These are phyloP conservation scores for Lagopus leucura DNA, from an alignment of 2,113 vertebrate species.

Conservation along the genomic window DNA sequence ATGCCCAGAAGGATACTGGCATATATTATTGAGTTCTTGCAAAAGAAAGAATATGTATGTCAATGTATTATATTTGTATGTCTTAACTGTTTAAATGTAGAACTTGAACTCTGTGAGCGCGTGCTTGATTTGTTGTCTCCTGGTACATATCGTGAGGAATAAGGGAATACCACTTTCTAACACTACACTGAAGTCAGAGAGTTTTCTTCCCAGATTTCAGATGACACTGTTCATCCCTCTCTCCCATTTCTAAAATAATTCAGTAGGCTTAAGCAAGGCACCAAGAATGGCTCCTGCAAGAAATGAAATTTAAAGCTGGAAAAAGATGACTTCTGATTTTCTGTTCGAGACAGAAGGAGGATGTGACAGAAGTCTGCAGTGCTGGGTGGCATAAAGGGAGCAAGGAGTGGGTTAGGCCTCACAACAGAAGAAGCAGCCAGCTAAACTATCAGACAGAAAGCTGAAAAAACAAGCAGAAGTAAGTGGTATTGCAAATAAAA, in stretches of 20 bases:
- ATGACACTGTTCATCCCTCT: neutral
- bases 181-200: too few species aligned
- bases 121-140: too few species aligned
- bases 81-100: too few species aligned
- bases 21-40: too few species aligned
- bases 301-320: neutral
- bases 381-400: neutral
- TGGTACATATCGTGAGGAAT: too few species aligned
- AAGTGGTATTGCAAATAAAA: neutral
- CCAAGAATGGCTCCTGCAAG: neutral
- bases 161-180: too few species aligned
- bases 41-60: too few species aligned
- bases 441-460: neutral
- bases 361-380: neutral
- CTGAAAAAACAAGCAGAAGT: neutral
- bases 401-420: neutral
- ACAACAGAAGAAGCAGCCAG: neutral
- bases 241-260: neutral
- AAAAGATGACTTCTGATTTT: neutral
- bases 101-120: too few species aligned
- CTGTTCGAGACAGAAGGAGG: neutral
- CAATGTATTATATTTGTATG: too few species aligned
- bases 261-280: neutral
- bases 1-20: too few species aligned
- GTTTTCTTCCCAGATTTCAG: too few species aligned